Evolutionary conservation across 2,113 vertebrate species (phyloP).

Genomic region (Brachyhypopomus occidentalis): DNA sequence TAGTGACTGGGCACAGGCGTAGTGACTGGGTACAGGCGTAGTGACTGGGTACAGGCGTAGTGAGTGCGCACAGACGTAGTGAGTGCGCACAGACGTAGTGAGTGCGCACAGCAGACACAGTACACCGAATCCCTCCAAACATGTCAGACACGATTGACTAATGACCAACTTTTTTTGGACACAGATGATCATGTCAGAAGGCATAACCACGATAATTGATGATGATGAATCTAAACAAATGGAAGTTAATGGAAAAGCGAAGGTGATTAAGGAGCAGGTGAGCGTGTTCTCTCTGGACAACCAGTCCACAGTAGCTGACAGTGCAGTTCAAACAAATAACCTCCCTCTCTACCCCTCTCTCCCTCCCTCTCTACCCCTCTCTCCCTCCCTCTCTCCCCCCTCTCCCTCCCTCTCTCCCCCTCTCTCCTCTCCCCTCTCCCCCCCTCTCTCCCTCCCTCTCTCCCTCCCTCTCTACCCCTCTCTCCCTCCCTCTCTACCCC

Average conservation of each 20-base stretch:
- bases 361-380: constrained; percentile 18
- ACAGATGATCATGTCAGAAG: constrained; percentile 47
- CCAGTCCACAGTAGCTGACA: constrained; percentile 37
- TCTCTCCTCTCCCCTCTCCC: too few relatives aligned
- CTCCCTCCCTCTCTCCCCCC: too few relatives aligned
- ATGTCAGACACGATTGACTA: constrained; percentile 29
- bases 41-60: too few relatives aligned
- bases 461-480: too few relatives aligned
- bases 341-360: constrained; percentile 19
- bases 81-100: neutral
- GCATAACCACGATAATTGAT: constrained; percentile 48
- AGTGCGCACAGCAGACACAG: too few relatives aligned
- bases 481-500: too few relatives aligned
- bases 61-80: too few relatives aligned
- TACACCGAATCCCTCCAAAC: neutral
- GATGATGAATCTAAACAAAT: constrained; percentile 53
- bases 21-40: too few relatives aligned
- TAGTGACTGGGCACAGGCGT: too few relatives aligned
- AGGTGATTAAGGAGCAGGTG: constrained; percentile 52
- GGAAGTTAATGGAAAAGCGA: constrained; percentile 49
- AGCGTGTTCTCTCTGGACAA: constrained; percentile 37
- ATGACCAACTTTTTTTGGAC: constrained; percentile 29
- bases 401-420: too few relatives aligned
- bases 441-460: too few relatives aligned
- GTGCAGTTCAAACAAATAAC: constrained; percentile 29